These are phyloP conservation scores for Leucophenga varia DNA, from an alignment of 1,140 invertebrate genomes.

Conservation along the genomic window DNA sequence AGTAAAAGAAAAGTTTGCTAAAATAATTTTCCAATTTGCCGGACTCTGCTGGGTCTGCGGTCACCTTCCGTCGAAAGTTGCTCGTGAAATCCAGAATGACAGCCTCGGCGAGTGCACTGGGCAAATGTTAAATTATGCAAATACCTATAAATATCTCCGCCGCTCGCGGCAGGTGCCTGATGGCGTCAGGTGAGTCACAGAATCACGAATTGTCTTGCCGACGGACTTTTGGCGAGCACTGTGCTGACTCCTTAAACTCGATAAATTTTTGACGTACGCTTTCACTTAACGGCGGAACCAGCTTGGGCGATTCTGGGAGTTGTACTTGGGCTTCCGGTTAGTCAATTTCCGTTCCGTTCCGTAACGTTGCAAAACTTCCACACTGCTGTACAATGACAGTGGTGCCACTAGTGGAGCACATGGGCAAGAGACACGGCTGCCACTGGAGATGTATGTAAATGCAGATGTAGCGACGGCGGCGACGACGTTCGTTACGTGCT, in stretches of 20 bases:
- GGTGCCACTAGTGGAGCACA: constrained; percentile 19
- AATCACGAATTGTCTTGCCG: constrained; percentile 25
- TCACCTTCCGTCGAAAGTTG: constrained; percentile 53
- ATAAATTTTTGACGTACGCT: constrained; percentile 24
- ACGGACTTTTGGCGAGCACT: constrained; percentile 35
- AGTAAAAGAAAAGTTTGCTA: constrained; percentile 38
- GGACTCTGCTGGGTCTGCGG: background rate
- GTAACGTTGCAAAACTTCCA: too few species aligned
- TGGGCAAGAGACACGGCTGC: background rate
- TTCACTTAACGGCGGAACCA: constrained; percentile 22
- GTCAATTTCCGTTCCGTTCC: constrained; percentile 48
- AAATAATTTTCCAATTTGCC: constrained; percentile 39
- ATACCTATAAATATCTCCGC: constrained; percentile 15
- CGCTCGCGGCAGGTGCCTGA: constrained; percentile 6
- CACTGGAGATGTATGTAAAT: constrained; percentile 9
- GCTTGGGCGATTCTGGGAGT: constrained; percentile 25
- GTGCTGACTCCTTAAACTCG: too few species aligned
- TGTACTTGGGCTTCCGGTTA: constrained; percentile 42
- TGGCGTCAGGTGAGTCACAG: background rate
- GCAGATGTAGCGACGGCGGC: constrained; percentile 26
- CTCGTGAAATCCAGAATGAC: constrained; percentile 55
- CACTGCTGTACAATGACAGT: constrained; percentile 20
- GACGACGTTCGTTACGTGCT: constrained; percentile 13
- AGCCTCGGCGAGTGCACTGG: constrained; percentile 13
- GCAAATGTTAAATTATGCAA: constrained; percentile 43